A percentile compares a stretch with the other conserved stretches of the same genome.
Conservation (phyloP, 2,113 vertebrate genomes). For the Sinocyclocheilus anshuiensis region DNA sequence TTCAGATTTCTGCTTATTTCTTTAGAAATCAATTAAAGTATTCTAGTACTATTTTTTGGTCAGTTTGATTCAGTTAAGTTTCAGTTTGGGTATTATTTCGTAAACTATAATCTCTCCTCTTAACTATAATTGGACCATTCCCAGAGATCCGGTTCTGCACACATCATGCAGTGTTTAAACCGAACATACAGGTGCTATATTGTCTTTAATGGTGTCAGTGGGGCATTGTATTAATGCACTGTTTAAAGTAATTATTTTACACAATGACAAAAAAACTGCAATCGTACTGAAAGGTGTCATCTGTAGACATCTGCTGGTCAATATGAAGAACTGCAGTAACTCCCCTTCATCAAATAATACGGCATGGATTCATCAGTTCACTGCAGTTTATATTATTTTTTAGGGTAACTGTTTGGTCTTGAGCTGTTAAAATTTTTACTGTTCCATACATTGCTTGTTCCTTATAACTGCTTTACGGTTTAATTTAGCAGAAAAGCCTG, state of each 20-base stretch:
- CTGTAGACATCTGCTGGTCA: conserved; percentile 58
- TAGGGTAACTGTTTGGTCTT: neutral
- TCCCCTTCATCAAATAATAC: neutral
- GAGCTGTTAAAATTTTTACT: neutral
- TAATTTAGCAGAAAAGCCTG: neutral
- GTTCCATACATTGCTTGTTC: neutral
- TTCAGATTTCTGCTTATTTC: neutral
- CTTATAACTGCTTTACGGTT: neutral
- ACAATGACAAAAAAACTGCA: neutral
- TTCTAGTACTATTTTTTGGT: neutral
- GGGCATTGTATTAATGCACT: neutral
- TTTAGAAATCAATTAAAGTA: neutral
- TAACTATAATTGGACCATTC: neutral
- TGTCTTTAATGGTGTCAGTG: neutral
- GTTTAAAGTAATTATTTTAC: neutral
- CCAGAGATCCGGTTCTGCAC: neutral
- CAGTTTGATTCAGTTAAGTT: neutral
- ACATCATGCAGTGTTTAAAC: neutral
- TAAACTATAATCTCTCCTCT: neutral
- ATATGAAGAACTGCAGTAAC: neutral
- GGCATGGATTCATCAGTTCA: neutral
- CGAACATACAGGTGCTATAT: neutral
- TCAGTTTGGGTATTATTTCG: neutral
- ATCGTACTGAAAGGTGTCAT: neutral
- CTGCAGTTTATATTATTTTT: neutral